Evolutionary conservation across 2,113 vertebrate species (phyloP).

Genomic region (Mobula hypostoma): DNA sequence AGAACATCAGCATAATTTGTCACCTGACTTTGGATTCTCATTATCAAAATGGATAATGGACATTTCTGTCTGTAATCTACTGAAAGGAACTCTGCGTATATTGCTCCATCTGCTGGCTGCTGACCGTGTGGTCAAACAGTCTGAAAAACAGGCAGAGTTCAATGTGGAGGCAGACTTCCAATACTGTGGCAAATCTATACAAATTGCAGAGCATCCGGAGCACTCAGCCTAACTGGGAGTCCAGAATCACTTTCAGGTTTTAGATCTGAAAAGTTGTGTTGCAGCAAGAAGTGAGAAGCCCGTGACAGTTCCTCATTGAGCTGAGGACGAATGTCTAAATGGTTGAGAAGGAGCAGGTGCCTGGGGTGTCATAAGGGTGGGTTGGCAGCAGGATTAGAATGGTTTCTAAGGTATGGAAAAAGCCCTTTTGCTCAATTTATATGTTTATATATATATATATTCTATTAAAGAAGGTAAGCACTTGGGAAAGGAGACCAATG

Average conservation of each 20-base stretch:
- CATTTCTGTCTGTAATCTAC: neutral
- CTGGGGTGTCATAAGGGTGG: neutral
- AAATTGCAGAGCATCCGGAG: neutral
- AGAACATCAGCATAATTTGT: neutral
- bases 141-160: neutral
- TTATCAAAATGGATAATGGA: neutral
- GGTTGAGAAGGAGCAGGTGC: neutral
- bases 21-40: too few species aligned
- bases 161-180: neutral
- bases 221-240: neutral
- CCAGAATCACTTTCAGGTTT: neutral
- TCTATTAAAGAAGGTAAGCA: neutral
- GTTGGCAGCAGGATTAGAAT: neutral
- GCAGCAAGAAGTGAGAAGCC: too few species aligned
- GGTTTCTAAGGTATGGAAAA: neutral
- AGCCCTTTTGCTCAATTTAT: neutral
- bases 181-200: neutral
- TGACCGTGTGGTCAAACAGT: neutral
- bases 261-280: neutral
- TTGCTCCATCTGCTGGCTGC: slow-evolving; percentile 33
- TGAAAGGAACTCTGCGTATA: neutral
- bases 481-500: neutral
- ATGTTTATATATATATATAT: too few species aligned
- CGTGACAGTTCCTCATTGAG: neutral
- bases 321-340: neutral